These are phyloP conservation scores for Belgica antarctica DNA, from an alignment of 2,888 invertebrate species.

Conservation along the genomic window DNA sequence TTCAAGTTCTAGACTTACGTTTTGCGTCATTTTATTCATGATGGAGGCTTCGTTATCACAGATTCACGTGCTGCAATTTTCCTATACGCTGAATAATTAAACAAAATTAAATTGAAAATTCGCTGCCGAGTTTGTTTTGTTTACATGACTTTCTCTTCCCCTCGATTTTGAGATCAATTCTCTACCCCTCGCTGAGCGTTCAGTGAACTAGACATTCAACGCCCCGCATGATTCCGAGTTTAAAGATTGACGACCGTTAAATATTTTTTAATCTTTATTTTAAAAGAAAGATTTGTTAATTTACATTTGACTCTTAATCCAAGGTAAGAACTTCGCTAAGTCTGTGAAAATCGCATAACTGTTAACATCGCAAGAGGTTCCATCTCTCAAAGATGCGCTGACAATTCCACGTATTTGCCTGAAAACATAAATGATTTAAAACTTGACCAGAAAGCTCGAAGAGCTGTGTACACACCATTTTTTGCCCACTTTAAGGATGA, in stretches of 20 bases:
- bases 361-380: constrained; percentile 31
- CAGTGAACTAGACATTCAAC: too few relatives aligned
- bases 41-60: not conserved
- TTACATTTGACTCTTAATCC: constrained; percentile 34
- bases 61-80: too few relatives aligned
- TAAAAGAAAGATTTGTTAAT: too few relatives aligned
- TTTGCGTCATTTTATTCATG: not conserved
- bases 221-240: not conserved
- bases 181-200: too few relatives aligned
- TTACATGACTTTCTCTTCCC: too few relatives aligned
- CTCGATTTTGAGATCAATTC: too few relatives aligned
- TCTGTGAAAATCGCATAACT: constrained; percentile 42
- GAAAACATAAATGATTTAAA: too few relatives aligned
- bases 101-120: not conserved
- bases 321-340: constrained; percentile 30
- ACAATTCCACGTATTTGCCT: constrained; percentile 44
- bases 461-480: constrained; percentile 42
- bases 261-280: not conserved
- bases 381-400: constrained; percentile 21
- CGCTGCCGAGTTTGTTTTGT: too few relatives aligned
- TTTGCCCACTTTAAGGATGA: constrained; percentile 25
- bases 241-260: not conserved
- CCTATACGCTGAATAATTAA: not conserved
- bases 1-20: too few relatives aligned
- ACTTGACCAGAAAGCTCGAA: too few relatives aligned